phyloP scores from a whole-genome alignment of 2,797 vertebrate genomes.

The Anguilla pacifica region DNA sequence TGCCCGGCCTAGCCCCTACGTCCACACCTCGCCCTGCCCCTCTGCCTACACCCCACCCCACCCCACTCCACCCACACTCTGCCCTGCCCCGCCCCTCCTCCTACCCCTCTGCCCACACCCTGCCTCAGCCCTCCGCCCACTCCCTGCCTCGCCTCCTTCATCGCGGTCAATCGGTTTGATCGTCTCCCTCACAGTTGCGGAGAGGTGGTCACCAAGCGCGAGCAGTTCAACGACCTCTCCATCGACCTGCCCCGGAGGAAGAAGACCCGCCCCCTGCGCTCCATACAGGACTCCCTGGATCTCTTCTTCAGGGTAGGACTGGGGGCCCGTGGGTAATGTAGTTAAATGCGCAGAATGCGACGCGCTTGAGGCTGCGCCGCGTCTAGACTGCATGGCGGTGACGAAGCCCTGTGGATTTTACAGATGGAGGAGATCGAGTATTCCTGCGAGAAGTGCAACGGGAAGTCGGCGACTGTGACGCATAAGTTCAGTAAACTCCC shows the following conservation, averaged over 20 bases:
- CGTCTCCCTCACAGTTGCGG: slow-evolving; percentile 76
- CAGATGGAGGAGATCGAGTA: slow-evolving; percentile 99
- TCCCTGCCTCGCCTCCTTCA: too few species aligned
- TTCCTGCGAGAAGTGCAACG: slow-evolving; percentile 95
- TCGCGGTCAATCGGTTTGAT: not conserved
- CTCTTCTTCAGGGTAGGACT: slow-evolving; percentile 89
- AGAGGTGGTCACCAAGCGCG: slow-evolving; percentile 90
- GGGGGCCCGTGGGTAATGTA: too few species aligned
- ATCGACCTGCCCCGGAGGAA: slow-evolving; percentile 94
- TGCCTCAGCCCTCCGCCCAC: not conserved
- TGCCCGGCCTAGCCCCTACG: not conserved
- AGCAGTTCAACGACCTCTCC: slow-evolving; percentile 97
- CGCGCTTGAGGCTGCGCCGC: not conserved
- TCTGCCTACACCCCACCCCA: not conserved
- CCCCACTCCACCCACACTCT: too few species aligned
- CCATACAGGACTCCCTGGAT: slow-evolving; percentile 96
- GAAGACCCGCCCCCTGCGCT: slow-evolving; percentile 87
- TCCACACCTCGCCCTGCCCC: not conserved
- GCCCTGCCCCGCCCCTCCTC: too few species aligned
- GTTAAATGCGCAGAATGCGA: too few species aligned
- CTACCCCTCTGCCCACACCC: too few species aligned
- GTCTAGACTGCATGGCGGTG: not conserved
- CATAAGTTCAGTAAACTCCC: slow-evolving; percentile 98
- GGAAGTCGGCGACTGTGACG: slow-evolving; percentile 87
- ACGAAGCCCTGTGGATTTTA: slow-evolving; percentile 36